Percentiles rank a stretch among this genome's conserved stretches.
Evolutionary conservation across 2,797 vertebrate species (phyloP).

Genomic region (Pteropus rufus): DNA sequence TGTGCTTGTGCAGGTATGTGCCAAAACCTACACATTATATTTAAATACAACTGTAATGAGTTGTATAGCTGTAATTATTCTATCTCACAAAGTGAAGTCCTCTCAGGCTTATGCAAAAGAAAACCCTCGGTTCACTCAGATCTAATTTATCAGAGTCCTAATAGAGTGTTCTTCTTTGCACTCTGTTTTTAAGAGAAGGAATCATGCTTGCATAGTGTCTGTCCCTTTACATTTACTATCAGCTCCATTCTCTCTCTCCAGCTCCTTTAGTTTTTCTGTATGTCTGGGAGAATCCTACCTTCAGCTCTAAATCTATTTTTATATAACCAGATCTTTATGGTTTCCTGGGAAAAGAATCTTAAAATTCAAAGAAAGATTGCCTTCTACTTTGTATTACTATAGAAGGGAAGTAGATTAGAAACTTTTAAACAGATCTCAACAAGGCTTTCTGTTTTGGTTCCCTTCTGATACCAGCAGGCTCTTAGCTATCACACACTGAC

Average conservation of each 20-base stretch:
- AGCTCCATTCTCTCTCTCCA: background rate
- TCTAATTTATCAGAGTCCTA: background rate
- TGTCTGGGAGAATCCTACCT: background rate
- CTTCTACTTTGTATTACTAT: background rate
- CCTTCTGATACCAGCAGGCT: background rate
- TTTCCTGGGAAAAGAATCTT: background rate
- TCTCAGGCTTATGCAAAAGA: background rate
- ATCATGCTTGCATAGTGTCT: too few species aligned
- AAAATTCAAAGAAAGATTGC: background rate
- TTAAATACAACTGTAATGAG: background rate
- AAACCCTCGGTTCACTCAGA: background rate
- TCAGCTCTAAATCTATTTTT: background rate
- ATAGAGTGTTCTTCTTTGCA: background rate
- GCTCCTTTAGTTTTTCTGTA: background rate
- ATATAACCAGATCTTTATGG: background rate
- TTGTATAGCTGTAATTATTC: background rate
- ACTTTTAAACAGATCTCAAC: background rate
- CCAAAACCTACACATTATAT: background rate
- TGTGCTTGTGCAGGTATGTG: background rate
- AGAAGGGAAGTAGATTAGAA: background rate
- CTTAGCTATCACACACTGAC: background rate
- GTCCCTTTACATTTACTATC: background rate
- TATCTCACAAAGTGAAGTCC: background rate
- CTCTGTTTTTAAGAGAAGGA: background rate
- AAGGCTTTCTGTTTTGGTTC: conserved; percentile 34